Base-by-base conservation (phyloP, 2,888 invertebrate species). In the Endotricha flammealis region DNA sequence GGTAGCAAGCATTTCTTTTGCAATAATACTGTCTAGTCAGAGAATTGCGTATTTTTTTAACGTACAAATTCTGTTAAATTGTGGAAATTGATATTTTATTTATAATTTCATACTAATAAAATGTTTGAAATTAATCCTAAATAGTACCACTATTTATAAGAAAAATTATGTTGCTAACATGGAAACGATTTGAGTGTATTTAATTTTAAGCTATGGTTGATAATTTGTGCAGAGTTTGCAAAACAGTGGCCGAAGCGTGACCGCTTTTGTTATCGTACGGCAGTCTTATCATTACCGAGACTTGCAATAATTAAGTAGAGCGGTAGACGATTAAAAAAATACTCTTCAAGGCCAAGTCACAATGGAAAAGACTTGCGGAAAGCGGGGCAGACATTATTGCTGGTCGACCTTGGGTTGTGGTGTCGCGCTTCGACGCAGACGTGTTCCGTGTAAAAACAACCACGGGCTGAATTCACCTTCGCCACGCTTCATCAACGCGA, bases 331-430 rank as follows among this genome's bases (percentile, higher is more conserved):
- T 44, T 49, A 47, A 64, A 68, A 74, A 79, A 76, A 66, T 20
- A 63, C 61, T 57, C 57, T 53, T 48, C 73, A 73, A 76, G 74
- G 78, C 53, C 67, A 59, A 42, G 34, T 45, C 50, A 65, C 56
- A 66, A 65, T 70, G 53, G 48, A 54, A 51, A 33, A 56, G 51
- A 62, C 44, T 54, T 53, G 57, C 70, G 67, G 71, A 74, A 71
- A 75, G 58, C 64, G 51, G 56, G 52, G 55, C 57, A 61, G 64
- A 57, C 64, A 54, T 52, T 57, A 62, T 60, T 61, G 51, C 48
- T 46, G 51, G 41, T 46, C 56, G 72, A 65, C 79, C 81, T 78
- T 80, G 79, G 64, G 55, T 47, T 53, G 71, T 65, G 65, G 65
- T 57, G 68, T 69, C 57, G 69, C 64, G 79, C 72, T 75, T 59